phyloP scores from a whole-genome alignment of 2,888 invertebrate species.

The Drosophila formosana region DNA sequence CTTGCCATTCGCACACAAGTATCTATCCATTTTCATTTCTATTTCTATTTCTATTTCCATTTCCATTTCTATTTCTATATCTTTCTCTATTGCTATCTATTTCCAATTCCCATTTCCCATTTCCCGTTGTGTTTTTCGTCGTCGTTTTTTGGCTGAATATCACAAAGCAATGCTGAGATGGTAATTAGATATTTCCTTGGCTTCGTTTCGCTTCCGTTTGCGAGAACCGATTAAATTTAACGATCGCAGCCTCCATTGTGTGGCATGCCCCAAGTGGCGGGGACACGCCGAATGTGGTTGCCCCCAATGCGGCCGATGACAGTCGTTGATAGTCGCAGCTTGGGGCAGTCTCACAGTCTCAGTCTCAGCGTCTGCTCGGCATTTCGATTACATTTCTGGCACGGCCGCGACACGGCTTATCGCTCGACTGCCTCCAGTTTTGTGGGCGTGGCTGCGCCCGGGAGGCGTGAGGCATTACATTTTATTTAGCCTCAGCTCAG shows the following conservation, averaged over 20 bases:
- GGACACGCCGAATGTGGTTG: neutral
- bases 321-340: slow-evolving; percentile 21
- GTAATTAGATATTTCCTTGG: slow-evolving; percentile 26
- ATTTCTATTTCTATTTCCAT: too few species aligned
- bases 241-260: slow-evolving; percentile 16
- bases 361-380: slow-evolving; percentile 7
- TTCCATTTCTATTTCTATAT: too few species aligned
- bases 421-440: slow-evolving; percentile 28
- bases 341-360: neutral
- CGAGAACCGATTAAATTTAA: slow-evolving; percentile 23
- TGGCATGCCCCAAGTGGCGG: neutral
- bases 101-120: neutral
- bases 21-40: too few species aligned
- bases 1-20: too few species aligned
- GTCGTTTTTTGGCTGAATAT: neutral
- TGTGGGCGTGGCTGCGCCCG: neutral
- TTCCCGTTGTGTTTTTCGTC: neutral
- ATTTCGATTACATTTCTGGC: slow-evolving; percentile 61
- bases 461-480: slow-evolving; percentile 33
- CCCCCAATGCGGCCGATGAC: slow-evolving; percentile 11
- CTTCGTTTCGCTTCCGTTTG: slow-evolving; percentile 1
- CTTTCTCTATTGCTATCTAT: neutral
- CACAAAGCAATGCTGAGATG: slow-evolving; percentile 3
- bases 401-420: slow-evolving; percentile 46
- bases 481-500: slow-evolving; percentile 40